Base-by-base conservation (phyloP, 2,113 vertebrate species). In the Vulpes vulpes region DNA sequence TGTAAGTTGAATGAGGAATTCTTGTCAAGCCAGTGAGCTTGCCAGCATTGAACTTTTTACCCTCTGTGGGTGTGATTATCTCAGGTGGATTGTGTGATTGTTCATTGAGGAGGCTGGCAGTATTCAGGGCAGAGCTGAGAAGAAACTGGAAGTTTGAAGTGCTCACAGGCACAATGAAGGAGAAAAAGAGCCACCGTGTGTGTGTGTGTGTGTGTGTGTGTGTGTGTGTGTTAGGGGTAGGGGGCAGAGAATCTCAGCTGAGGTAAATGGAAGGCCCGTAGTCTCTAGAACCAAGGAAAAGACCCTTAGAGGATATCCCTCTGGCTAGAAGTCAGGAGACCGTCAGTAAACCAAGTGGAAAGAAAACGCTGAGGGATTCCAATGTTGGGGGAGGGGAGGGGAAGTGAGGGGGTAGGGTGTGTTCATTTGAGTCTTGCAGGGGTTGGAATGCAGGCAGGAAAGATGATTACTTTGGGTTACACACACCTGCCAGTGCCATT, bases 241-340 rank as follows among this genome's bases (percentile, higher is more conserved):
- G 10, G 16, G 16, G 7, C 19, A 25, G 2, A 38, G 25, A 9
- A 55, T 30, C 51, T 78, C 25, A 27, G 57, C 14, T 86, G 51
- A 80, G 43, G 32, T 30, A 96, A 93, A 88, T 32, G 32, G 69
- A 95, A 49, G 60, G 30, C 57, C 22, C 15, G 55, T 67, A 64
- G 60, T 90, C 71, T 85, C 59, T 17, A 82, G 73, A 96, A 89
- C 49, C 30, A 85, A 87, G 49, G 19, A 57, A 57, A 90, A 96
- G 25, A 5, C 12, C 51, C 69, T 83, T 74, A 76, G 27, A 91
- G 51, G 35, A 65, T 78, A 78, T 59, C 30, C 32, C 32, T 87
- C 80, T 87, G 38, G 3, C 94, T 94, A 81, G 67, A 93, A 91
- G 7, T 43, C 20, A 78, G 12, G n/a, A 19, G 20, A 59, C 19